Conservation (phyloP, 2,888 invertebrate species). For the Lasioglossum marginatum region DNA sequence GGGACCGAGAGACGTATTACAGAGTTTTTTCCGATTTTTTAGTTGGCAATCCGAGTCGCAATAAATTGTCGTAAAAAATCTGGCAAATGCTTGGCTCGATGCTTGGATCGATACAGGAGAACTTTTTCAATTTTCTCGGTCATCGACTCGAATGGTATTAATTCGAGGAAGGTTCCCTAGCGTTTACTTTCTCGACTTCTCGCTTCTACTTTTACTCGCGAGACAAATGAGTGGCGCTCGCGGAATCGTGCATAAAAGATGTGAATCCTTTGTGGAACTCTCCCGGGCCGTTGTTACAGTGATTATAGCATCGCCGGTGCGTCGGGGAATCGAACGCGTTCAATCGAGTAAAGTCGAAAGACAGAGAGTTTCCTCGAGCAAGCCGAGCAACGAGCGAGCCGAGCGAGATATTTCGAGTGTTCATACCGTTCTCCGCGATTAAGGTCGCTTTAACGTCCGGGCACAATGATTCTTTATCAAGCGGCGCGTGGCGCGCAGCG, state of each 20-base stretch:
- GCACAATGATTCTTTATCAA: constrained; percentile 18
- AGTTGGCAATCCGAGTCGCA: not conserved
- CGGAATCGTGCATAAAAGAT: not conserved
- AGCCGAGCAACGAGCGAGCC: not conserved
- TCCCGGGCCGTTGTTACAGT: not conserved
- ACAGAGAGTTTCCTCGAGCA: not conserved
- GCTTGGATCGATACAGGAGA: not conserved
- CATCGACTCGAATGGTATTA: not conserved
- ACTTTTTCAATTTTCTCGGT: not conserved
- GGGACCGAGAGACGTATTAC: not conserved
- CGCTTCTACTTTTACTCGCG: too few relatives aligned
- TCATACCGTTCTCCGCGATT: constrained; percentile 19
- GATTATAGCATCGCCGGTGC: not conserved
- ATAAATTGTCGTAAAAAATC: not conserved
- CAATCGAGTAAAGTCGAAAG: not conserved
- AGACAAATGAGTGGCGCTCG: not conserved
- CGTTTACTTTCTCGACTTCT: too few relatives aligned
- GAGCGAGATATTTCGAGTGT: not conserved
- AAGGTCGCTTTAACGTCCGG: not conserved
- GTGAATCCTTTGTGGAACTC: not conserved
- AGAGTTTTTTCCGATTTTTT: not conserved
- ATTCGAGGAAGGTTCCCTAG: not conserved
- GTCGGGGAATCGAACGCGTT: not conserved
- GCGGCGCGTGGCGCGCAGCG: constrained; percentile 3
- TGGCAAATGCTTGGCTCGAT: not conserved